Conservation (phyloP, 2,113 vertebrate species). For the Ptychochromis oligacanthus region DNA sequence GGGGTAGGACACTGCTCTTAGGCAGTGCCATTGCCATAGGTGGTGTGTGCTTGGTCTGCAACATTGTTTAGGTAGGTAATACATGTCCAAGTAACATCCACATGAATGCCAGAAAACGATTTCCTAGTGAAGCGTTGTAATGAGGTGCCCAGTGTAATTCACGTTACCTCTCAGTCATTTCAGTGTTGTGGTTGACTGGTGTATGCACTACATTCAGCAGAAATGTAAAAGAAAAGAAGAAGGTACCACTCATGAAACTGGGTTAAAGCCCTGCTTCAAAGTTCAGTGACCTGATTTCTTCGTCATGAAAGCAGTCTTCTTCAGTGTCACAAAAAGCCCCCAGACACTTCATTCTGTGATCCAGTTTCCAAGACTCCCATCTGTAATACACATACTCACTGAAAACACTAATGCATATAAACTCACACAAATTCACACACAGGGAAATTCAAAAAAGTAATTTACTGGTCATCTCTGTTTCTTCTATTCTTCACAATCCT, state of each 20-base stretch:
- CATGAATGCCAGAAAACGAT: not conserved
- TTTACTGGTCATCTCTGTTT: not conserved
- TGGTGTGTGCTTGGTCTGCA: not conserved
- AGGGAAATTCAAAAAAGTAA: not conserved
- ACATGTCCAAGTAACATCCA: not conserved
- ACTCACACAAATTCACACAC: not conserved
- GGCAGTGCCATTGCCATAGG: not conserved
- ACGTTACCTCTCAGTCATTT: not conserved
- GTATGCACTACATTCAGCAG: not conserved
- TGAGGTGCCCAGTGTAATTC: not conserved
- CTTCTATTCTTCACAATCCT: not conserved
- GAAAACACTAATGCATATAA: not conserved
- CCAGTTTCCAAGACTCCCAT: slow-evolving; percentile 6
- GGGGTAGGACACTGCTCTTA: not conserved
- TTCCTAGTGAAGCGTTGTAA: not conserved
- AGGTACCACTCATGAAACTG: slow-evolving; percentile 26
- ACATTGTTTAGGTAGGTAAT: not conserved
- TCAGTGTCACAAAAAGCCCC: slow-evolving; percentile 34
- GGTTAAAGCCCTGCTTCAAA: slow-evolving; percentile 48
- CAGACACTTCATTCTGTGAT: slow-evolving; percentile 18
- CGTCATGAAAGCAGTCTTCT: slow-evolving; percentile 37
- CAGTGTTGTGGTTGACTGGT: not conserved
- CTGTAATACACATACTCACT: not conserved
- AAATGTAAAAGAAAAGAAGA: not conserved
- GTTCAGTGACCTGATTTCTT: slow-evolving; percentile 68